Base-by-base conservation (phyloP, 1,140 invertebrate genomes). In the Trissolcus basalis region DNA sequence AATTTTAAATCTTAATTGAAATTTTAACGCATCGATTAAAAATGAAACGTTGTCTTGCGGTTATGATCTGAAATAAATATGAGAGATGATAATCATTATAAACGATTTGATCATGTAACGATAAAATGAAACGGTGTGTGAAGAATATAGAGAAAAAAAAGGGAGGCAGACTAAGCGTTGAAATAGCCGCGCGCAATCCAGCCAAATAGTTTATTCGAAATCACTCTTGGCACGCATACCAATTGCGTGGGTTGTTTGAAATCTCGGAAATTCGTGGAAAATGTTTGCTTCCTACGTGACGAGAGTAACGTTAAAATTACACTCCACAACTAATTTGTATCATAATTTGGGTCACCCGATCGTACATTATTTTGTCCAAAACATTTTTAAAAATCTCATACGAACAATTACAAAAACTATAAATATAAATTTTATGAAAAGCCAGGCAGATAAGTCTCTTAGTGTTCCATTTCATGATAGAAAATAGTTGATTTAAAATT, bases 181-280 rank as follows among this genome's bases (percentile, higher is more conserved):
- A 71, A 79, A 79, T 76, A 75, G 35, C 54, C 19, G 15, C 32
- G 60, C 39, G 7, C 36, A 36, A 54, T 79, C 56, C 69, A 67
- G 61, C 55, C 75, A 74, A 71, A 70, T 70, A 64, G 58, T 76
- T 79, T 60, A 58, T 77, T 47, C 73, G 73, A 56, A 70, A 75
- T 71, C 65, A 70, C 64, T 59, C 69, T 76, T 76, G 73, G 70
- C 78, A 74, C 55, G 58, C 51, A 58, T 54, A 61, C 64, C 64
- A 65, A 79, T 67, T 50, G 51, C 61, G 69, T 77, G 75, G 75
- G 69, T 10, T 19, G 76, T 51, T 35, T 51, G 55, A 68, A 61
- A 77, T 69, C 67, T 65, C 64, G 19, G 64, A 71, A 51, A 67
- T 76, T 70, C 54, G 55, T 59, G 65, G 74, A 65, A 77, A 77